Percentiles rank a stretch among this genome's conserved stretches.
Evolutionary conservation across 2,888 invertebrate species (phyloP).

Genomic region (Cabera pusaria): DNA sequence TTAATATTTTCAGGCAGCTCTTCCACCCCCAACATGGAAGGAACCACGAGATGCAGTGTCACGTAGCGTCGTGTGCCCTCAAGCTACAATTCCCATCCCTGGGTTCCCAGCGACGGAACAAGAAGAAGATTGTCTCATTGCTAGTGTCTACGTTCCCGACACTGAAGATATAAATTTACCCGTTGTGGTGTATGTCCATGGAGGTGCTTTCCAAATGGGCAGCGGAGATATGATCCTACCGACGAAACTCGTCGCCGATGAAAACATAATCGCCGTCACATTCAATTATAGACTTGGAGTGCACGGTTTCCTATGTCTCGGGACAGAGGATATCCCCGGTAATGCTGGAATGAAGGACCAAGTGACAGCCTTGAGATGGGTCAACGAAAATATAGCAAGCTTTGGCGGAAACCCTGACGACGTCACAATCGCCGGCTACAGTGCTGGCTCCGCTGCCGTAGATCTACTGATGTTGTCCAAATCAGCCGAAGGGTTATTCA

Average conservation of each 20-base stretch:
- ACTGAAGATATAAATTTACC: slow-evolving; percentile 41
- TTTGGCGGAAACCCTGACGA: slow-evolving; percentile 48
- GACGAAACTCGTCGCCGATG: slow-evolving; percentile 28
- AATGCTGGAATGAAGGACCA: slow-evolving; percentile 65
- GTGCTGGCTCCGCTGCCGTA: slow-evolving; percentile 48
- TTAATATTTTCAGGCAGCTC: slow-evolving; percentile 42
- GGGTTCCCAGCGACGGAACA: too few species aligned
- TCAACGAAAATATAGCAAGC: slow-evolving; percentile 53
- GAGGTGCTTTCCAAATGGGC: slow-evolving; percentile 40
- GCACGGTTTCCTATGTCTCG: slow-evolving; percentile 56
- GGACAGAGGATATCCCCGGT: slow-evolving; percentile 52
- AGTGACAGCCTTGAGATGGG: slow-evolving; percentile 52
- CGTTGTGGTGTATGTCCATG: slow-evolving; percentile 43
- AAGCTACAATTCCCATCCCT: slow-evolving; percentile 15
- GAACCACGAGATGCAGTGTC: slow-evolving; percentile 39
- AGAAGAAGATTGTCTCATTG: slow-evolving; percentile 58
- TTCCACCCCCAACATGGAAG: slow-evolving; percentile 42
- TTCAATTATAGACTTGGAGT: slow-evolving; percentile 15
- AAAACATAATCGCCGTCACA: slow-evolving; percentile 8
- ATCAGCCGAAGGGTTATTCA: slow-evolving; percentile 45
- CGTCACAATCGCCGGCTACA: slow-evolving; percentile 48
- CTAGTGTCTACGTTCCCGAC: slow-evolving; percentile 55
- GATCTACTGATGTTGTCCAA: slow-evolving; percentile 47
- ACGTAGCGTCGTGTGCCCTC: slow-evolving; percentile 41
- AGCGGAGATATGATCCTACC: slow-evolving; percentile 24